Base-by-base conservation (phyloP, 2,888 invertebrate genomes). In the Neoaliturus tenellus region DNA sequence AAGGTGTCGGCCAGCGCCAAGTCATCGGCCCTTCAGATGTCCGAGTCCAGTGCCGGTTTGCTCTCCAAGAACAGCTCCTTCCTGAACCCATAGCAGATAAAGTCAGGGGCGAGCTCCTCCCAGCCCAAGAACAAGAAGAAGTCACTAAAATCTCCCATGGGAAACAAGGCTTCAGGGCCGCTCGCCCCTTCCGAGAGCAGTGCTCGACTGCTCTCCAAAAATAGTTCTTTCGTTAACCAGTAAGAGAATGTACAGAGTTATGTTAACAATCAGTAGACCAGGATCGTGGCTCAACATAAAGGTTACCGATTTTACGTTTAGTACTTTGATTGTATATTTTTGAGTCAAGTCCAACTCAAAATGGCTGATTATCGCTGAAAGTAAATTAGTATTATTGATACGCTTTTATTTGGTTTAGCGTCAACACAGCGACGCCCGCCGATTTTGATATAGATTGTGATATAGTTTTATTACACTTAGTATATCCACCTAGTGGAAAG, bases 11-110 rank as follows among this genome's bases (percentile, higher is more conserved):
- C 91, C 67, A 90, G 90, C 75, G 91, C 91, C 84, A 91, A 91
- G 86, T 89, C 90, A 39, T 90, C 90, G 0, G 86, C 86, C 8
- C 90, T 91, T 80, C 90, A 92, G 10, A 90, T 92, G 89, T 92
- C 92, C 0, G 92, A 92, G 86, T 92, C 92, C 87, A 91, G 91
- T 85, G 91, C 91, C 1, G 91, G 91, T 44, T 89, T 91, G 75
- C 89, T 91, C 81, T 89, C 90, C 23, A 90, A 90, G 83, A 90
- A 90, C 87, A 90, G 88, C 87, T 90, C 90, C 81, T 90, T 90
- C 86, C 87, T 90, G 39, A 90, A 89, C 88, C 89, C 90, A 51
- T 80, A 84, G 82, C 84, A 82, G 48, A 62, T 75, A 84, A 81
- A 55, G 44, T 33, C 83, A 12, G 83, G 78, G 55, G 83, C 83